Evolutionary conservation across 2,888 invertebrate species (phyloP).

Genomic region (Drosophila mettleri): DNA sequence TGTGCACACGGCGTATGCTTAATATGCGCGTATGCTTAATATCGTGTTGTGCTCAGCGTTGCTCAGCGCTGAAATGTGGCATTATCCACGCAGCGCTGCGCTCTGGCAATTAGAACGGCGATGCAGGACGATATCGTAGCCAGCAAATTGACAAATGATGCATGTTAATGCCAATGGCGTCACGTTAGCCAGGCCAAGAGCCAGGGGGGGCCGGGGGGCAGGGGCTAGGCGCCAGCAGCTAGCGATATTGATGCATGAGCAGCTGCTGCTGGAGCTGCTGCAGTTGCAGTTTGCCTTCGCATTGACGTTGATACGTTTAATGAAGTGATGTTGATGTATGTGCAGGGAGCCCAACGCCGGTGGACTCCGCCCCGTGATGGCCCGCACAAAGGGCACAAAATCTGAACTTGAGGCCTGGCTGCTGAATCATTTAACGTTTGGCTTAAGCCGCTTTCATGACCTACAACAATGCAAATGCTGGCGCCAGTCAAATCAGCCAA

Average conservation of each 20-base stretch:
- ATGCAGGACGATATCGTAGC: slow-evolving; percentile 6
- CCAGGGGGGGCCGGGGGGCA: neutral
- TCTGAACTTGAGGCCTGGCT: slow-evolving; percentile 28
- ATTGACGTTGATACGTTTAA: slow-evolving; percentile 71
- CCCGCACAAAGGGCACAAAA: slow-evolving; percentile 9
- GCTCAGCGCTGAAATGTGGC: slow-evolving; percentile 12
- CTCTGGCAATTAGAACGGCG: slow-evolving; percentile 40
- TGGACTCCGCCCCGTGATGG: neutral
- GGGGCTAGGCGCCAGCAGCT: neutral
- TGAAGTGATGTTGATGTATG: slow-evolving; percentile 75
- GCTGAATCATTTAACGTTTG: slow-evolving; percentile 47
- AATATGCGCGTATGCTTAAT: slow-evolving; percentile 2
- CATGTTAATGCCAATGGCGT: slow-evolving; percentile 57
- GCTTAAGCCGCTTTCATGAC: slow-evolving; percentile 47
- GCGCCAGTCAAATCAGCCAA: slow-evolving; percentile 52
- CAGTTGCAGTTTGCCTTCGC: slow-evolving; percentile 12
- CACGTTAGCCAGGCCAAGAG: slow-evolving; percentile 21
- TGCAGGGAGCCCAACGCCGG: neutral
- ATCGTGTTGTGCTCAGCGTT: neutral
- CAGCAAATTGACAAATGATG: slow-evolving; percentile 69
- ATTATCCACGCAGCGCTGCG: slow-evolving; percentile 3
- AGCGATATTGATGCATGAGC: slow-evolving; percentile 60
- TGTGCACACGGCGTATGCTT: neutral
- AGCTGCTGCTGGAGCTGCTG: slow-evolving; percentile 15
- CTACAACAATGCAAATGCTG: slow-evolving; percentile 34